Evolutionary conservation across 2,888 invertebrate species (phyloP).

Genomic region (Stenichneumon culpator): DNA sequence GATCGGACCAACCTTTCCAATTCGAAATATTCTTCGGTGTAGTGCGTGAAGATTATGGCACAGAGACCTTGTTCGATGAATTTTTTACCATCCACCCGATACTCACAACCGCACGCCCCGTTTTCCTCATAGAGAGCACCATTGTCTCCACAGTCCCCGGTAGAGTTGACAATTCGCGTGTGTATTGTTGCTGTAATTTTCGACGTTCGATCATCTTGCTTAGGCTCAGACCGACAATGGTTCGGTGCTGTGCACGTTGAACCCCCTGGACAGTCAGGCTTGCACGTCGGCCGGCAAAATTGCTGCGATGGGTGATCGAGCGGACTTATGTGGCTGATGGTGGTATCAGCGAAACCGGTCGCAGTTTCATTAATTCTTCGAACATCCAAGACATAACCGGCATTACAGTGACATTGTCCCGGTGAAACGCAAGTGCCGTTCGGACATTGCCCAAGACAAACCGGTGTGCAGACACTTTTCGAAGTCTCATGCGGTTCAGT

Average conservation of each 20-base stretch:
- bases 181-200: background rate
- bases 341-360: slow-evolving; percentile 77
- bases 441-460: slow-evolving; percentile 75
- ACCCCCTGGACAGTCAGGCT: slow-evolving; percentile 86
- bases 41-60: slow-evolving; percentile 48
- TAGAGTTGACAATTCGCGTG: slow-evolving; percentile 45
- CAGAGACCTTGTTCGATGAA: slow-evolving; percentile 60
- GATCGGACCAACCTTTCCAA: slow-evolving; percentile 34
- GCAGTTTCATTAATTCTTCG: background rate
- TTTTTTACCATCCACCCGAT: slow-evolving; percentile 44
- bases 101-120: slow-evolving; percentile 60
- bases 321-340: slow-evolving; percentile 30
- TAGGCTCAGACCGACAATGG: slow-evolving; percentile 48
- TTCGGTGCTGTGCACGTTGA: slow-evolving; percentile 68
- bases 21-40: background rate
- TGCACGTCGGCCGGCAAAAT: slow-evolving; percentile 77
- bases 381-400: slow-evolving; percentile 53
- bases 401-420: slow-evolving; percentile 71
- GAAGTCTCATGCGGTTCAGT: background rate
- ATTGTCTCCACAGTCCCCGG: slow-evolving; percentile 46
- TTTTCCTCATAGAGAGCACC: slow-evolving; percentile 49
- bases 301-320: slow-evolving; percentile 38
- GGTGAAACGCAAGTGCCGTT: slow-evolving; percentile 75
- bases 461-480: slow-evolving; percentile 75
- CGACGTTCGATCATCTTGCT: background rate